Evolutionary conservation across 2,797 vertebrate species (phyloP).

Genomic region (Sebastes vulpes): DNA sequence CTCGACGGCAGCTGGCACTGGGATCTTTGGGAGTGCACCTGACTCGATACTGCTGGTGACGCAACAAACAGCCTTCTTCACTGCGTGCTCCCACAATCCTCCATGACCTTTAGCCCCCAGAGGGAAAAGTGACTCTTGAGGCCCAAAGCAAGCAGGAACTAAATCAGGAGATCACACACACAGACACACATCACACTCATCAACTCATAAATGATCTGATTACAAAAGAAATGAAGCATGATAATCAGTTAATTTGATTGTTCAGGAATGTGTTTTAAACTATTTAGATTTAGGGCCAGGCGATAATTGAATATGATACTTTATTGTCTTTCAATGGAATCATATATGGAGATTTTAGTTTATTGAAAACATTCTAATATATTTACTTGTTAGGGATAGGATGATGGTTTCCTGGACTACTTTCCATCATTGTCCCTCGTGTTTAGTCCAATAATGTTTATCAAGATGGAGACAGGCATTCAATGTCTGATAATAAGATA

Average conservation of each 20-base stretch:
- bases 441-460: neutral
- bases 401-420: neutral
- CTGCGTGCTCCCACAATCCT: constrained; percentile 74
- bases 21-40: constrained; percentile 81
- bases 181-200: neutral
- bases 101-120: constrained; percentile 75
- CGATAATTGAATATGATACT: too few relatives aligned
- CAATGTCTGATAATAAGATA: neutral
- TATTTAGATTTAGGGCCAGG: too few relatives aligned
- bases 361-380: neutral
- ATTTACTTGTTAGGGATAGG: neutral
- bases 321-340: too few relatives aligned
- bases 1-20: constrained; percentile 76
- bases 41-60: constrained; percentile 78
- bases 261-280: neutral
- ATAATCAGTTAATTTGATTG: neutral
- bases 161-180: neutral
- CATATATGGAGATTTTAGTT: neutral
- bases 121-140: constrained; percentile 56
- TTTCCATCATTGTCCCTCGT: neutral
- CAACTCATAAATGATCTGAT: constrained; percentile 3
- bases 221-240: neutral
- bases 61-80: constrained; percentile 67
- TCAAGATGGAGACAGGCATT: neutral
- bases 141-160: constrained; percentile 14